Evolutionary conservation across 2,113 vertebrate genomes (phyloP), one percentile per base, ranked within the genome.

Genomic region (Ia io): DNA sequence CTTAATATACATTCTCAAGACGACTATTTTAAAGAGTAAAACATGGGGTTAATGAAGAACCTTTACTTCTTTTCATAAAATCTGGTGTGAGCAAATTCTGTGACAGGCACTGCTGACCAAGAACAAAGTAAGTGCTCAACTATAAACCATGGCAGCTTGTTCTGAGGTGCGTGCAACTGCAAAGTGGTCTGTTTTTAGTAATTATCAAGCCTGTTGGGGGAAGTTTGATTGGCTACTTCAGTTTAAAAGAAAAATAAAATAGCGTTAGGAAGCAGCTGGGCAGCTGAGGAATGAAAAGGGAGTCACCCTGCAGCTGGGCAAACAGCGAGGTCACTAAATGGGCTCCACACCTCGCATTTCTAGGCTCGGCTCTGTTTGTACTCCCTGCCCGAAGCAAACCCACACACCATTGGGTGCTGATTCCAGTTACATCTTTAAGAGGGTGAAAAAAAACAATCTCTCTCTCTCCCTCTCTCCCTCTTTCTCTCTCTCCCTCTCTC

Each of bases 291-390:
- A 82, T 82, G 80, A 59, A 49, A 53, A 92, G 93, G 94, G 97
- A 96, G 93, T 86, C 40, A 69, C 90, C 91, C 76, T 74, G 90
- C 97, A 97, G 97, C 97, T 96, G 97, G 96, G 92, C 97, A 97
- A 96, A 97, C 95, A 97, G 63, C 10, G 0, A 88, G 90, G 97
- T 83, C 93, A 94, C 25, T 5, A 63, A 53, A 70, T 67, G 71
- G 16, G 23, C 56, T 59, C 61, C 78, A 93, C 88, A 95, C 91
- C 97, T 96, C 61, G 82, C 51, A 70, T 92, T 91, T 87, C 82
- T 71, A 95, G 90, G 92, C 88, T 93, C 20, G 93, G 76, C 76
- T 97, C 88, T 97, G 88, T 96, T 97, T 95, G 91, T 61, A 69
- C 30, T 96, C 16, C 63, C 85, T 70, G 88, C 51, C 92, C 16